These are phyloP conservation scores for Xylota segnis DNA, from an alignment of 2,888 invertebrate species.

Conservation along the genomic window DNA sequence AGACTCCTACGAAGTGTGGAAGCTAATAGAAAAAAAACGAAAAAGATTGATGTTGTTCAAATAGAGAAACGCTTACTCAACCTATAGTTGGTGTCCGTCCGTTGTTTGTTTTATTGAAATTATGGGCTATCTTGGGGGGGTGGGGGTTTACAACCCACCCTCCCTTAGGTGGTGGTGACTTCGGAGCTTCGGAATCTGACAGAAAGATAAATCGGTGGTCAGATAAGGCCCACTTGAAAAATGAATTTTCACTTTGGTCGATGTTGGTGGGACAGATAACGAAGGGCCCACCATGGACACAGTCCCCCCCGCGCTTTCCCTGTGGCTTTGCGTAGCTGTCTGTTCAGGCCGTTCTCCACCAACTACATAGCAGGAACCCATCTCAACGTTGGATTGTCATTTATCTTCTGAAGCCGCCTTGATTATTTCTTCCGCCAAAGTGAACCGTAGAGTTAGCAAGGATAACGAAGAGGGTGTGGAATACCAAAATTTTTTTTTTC, in stretches of 20 bases:
- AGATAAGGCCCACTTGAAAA: slow-evolving; percentile 73
- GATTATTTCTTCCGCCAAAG: slow-evolving; percentile 67
- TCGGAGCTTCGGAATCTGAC: slow-evolving; percentile 62
- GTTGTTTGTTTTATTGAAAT: slow-evolving; percentile 49
- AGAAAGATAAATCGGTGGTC: slow-evolving; percentile 76
- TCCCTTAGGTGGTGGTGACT: slow-evolving; percentile 42
- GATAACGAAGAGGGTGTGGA: slow-evolving; percentile 16
- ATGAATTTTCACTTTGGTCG: slow-evolving; percentile 51
- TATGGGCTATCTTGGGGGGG: slow-evolving; percentile 27
- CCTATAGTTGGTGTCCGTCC: background rate
- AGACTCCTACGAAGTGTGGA: too few relatives aligned
- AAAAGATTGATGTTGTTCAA: slow-evolving; percentile 69
- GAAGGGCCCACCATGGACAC: slow-evolving; percentile 47
- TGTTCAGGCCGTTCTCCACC: background rate
- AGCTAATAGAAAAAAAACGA: slow-evolving; percentile 48
- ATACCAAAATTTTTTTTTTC: too few relatives aligned
- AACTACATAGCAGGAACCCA: slow-evolving; percentile 39
- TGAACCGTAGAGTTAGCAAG: slow-evolving; percentile 7
- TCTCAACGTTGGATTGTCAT: slow-evolving; percentile 69
- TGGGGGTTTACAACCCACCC: background rate
- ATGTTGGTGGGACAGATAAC: slow-evolving; percentile 48
- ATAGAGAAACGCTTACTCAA: slow-evolving; percentile 44
- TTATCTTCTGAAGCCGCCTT: slow-evolving; percentile 72
- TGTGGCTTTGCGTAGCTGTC: slow-evolving; percentile 8
- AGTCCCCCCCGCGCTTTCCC: background rate